Percentiles rank a stretch among this genome's conserved stretches.
phyloP scores from a whole-genome alignment of 2,797 vertebrate species.

The Tachyglossus aculeatus region DNA sequence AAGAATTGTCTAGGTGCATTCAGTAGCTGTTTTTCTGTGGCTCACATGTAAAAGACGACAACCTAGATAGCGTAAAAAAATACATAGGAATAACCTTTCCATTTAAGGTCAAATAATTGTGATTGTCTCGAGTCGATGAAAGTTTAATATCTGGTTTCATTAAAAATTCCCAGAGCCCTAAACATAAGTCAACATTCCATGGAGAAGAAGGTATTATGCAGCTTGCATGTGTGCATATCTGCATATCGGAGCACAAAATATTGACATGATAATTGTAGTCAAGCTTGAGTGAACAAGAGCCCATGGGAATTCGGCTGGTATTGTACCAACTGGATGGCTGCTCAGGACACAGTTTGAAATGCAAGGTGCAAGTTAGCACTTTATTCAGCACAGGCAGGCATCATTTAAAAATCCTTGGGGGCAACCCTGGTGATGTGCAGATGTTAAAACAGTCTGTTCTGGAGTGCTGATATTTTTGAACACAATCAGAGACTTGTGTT shows the following conservation, averaged over 20 bases:
- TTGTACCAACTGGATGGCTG: conserved; percentile 94
- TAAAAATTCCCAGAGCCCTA: conserved; percentile 79
- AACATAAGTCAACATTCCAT: conserved; percentile 80
- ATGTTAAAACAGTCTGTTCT: conserved; percentile 91
- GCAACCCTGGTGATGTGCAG: conserved; percentile 86
- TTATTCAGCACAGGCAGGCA: conserved; percentile 87
- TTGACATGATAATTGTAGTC: conserved; percentile 99
- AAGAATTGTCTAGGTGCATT: conserved; percentile 17
- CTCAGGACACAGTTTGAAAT: conserved; percentile 92
- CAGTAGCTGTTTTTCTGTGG: conserved; percentile 1
- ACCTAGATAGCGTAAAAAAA: conserved; percentile 36
- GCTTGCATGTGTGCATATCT: conserved; percentile 83
- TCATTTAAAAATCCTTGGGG: conserved; percentile 89
- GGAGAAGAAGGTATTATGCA: conserved; percentile 84
- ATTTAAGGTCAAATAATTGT: conserved; percentile 70
- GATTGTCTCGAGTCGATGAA: conserved; percentile 71
- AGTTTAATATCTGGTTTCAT: conserved; percentile 76
- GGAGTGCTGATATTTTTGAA: conserved; percentile 80
- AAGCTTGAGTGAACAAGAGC: conserved; percentile 84
- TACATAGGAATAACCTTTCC: conserved; percentile 48
- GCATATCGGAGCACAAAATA: conserved; percentile 90
- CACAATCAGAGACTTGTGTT: conserved; percentile 71
- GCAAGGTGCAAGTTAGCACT: conserved; percentile 89
- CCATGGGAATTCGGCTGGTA: conserved; percentile 89
- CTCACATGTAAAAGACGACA: neutral